phyloP scores from a whole-genome alignment of 1,140 invertebrate species.

The fruit fly (Drosophila melanogaster) region DNA sequence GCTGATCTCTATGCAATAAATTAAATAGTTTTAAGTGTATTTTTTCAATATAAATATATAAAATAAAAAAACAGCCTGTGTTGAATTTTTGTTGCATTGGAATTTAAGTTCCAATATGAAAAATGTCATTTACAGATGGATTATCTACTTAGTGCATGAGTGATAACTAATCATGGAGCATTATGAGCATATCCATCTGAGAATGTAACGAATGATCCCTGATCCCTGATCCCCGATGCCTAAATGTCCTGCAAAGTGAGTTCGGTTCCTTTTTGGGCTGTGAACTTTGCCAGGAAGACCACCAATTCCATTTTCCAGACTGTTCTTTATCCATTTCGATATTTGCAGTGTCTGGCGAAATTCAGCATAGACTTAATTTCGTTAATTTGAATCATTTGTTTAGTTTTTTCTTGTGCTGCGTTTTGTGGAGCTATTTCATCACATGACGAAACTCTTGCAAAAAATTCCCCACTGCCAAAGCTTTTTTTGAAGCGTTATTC shows the following conservation, averaged over 20 bases:
- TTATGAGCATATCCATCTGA: background rate
- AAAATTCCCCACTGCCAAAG: slow-evolving; percentile 12
- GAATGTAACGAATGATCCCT: too few relatives aligned
- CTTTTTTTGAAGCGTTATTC: slow-evolving; percentile 3
- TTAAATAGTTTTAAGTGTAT: too few relatives aligned
- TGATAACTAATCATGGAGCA: slow-evolving; percentile 19
- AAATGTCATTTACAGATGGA: background rate
- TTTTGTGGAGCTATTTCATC: slow-evolving; percentile 42
- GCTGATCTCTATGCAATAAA: too few relatives aligned
- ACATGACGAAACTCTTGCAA: slow-evolving; percentile 36
- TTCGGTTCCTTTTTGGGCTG: slow-evolving; percentile 1
- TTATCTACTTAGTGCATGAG: slow-evolving; percentile 13
- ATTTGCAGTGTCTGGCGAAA: slow-evolving; percentile 20
- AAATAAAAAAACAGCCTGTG: background rate
- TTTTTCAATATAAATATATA: too few relatives aligned
- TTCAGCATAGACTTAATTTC: background rate
- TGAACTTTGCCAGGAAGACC: background rate
- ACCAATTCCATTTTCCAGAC: background rate
- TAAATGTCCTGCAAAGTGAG: slow-evolving; percentile 11
- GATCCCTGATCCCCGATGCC: background rate
- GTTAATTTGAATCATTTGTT: background rate
- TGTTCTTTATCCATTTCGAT: background rate
- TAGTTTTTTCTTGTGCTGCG: background rate
- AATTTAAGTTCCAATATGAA: too few relatives aligned
- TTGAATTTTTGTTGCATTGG: background rate